phyloP scores from a whole-genome alignment of 2,797 vertebrate genomes.

The Alca torda region DNA sequence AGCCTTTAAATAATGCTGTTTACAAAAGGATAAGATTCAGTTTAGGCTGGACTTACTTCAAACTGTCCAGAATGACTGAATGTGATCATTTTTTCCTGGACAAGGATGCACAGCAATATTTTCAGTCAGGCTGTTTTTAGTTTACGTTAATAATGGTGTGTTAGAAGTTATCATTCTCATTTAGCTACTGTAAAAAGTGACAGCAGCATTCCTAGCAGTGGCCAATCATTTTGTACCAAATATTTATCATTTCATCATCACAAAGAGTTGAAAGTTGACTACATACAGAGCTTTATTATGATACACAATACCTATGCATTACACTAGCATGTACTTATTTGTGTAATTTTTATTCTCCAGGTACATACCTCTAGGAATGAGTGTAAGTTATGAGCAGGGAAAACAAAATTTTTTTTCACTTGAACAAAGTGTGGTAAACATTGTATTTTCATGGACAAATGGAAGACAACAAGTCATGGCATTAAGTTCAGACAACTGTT shows the following conservation, averaged over 20 bases:
- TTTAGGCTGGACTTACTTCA: neutral
- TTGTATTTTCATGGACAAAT: neutral
- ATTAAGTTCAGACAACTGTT: neutral
- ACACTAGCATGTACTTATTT: neutral
- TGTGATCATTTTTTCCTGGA: neutral
- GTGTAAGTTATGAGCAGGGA: neutral
- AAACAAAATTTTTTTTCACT: neutral
- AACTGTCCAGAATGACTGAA: neutral
- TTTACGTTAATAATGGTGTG: neutral
- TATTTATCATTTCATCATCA: neutral
- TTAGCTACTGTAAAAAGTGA: neutral
- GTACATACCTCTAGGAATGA: neutral
- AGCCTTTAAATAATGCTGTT: neutral
- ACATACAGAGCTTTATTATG: neutral
- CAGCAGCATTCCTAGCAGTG: neutral
- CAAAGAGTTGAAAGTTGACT: neutral
- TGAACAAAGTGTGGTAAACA: too few relatives aligned
- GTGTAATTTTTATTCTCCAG: neutral
- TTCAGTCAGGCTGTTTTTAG: neutral
- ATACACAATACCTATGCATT: neutral
- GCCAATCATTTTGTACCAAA: neutral
- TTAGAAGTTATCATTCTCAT: neutral
- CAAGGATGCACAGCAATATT: neutral
- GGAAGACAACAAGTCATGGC: neutral
- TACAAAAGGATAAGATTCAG: neutral